Percentiles rank a stretch among this genome's conserved stretches.
These are phyloP conservation scores for Drosophila sproati DNA, from an alignment of 1,140 invertebrate genomes.

Conservation along the genomic window DNA sequence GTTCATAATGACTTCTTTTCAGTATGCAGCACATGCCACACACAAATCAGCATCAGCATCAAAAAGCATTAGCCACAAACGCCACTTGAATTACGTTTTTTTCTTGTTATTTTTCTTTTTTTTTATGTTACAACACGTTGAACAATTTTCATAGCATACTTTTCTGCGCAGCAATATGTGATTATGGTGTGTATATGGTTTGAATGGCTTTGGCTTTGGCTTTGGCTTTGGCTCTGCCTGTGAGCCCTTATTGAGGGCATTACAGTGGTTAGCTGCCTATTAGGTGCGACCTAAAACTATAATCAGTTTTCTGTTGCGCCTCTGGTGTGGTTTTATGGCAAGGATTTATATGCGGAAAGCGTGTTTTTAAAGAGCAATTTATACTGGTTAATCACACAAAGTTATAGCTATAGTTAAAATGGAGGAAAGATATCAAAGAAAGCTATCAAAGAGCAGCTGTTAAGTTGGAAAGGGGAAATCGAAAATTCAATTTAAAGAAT, in stretches of 20 bases:
- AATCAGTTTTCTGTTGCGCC: slow-evolving; percentile 20
- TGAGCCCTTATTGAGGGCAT: slow-evolving; percentile 52
- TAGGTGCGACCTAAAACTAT: slow-evolving; percentile 68
- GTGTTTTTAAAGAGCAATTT: too few relatives aligned
- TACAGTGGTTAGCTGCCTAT: slow-evolving; percentile 67
- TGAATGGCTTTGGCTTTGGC: not conserved
- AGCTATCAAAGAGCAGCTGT: too few relatives aligned
- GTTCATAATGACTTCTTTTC: slow-evolving; percentile 20
- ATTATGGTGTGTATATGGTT: too few relatives aligned
- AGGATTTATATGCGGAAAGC: slow-evolving; percentile 11
- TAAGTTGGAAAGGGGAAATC: too few relatives aligned
- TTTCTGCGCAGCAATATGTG: slow-evolving; percentile 30
- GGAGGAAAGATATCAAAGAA: too few relatives aligned
- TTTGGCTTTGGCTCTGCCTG: not conserved
- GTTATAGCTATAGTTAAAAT: too few relatives aligned
- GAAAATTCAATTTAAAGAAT: too few relatives aligned
- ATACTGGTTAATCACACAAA: too few relatives aligned
- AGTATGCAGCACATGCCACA: slow-evolving; percentile 51
- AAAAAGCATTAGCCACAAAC: slow-evolving; percentile 4
- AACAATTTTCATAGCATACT: slow-evolving; percentile 74
- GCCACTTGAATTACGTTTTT: slow-evolving; percentile 27
- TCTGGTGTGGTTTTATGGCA: not conserved
- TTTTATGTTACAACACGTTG: slow-evolving; percentile 34
- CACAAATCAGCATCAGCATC: slow-evolving; percentile 50
- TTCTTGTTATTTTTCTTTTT: slow-evolving; percentile 6